Conservation (phyloP, 2,113 vertebrate species). For the Raja brachyura region DNA sequence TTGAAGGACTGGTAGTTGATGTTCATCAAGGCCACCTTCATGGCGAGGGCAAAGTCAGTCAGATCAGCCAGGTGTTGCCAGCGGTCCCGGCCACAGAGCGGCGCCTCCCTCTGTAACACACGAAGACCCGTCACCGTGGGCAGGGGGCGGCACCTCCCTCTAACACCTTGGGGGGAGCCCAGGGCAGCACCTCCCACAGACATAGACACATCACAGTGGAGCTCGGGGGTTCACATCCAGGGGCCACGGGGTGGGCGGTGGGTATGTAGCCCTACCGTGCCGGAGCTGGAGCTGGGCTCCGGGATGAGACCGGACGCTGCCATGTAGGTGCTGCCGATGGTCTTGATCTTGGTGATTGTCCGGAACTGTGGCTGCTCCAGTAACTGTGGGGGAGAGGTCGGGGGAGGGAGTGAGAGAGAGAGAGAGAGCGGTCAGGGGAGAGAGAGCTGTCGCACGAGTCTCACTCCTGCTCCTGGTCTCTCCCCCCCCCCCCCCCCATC, state of each 20-base stretch:
- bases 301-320: slow-evolving; percentile 85
- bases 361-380: slow-evolving; percentile 87
- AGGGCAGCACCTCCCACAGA: too few relatives aligned
- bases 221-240: too few relatives aligned
- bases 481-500: too few relatives aligned
- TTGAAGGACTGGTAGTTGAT: slow-evolving; percentile 98
- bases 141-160: too few relatives aligned
- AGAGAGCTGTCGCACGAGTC: too few relatives aligned
- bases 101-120: slow-evolving; percentile 57
- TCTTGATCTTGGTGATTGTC: slow-evolving; percentile 93
- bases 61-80: slow-evolving; percentile 90
- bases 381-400: slow-evolving; percentile 58
- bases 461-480: too few relatives aligned
- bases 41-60: slow-evolving; percentile 87
- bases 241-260: too few relatives aligned
- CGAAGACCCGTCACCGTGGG: neutral
- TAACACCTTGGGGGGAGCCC: too few relatives aligned
- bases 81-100: slow-evolving; percentile 66
- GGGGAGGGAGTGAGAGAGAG: too few relatives aligned
- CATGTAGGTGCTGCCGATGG: slow-evolving; percentile 96
- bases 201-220: too few relatives aligned
- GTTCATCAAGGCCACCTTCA: slow-evolving; percentile 89
- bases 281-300: slow-evolving; percentile 54
- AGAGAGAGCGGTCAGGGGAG: too few relatives aligned
- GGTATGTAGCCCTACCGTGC: slow-evolving; percentile 57